phyloP scores from a whole-genome alignment of 2,797 vertebrate species.

The Sebastes oblongus region DNA sequence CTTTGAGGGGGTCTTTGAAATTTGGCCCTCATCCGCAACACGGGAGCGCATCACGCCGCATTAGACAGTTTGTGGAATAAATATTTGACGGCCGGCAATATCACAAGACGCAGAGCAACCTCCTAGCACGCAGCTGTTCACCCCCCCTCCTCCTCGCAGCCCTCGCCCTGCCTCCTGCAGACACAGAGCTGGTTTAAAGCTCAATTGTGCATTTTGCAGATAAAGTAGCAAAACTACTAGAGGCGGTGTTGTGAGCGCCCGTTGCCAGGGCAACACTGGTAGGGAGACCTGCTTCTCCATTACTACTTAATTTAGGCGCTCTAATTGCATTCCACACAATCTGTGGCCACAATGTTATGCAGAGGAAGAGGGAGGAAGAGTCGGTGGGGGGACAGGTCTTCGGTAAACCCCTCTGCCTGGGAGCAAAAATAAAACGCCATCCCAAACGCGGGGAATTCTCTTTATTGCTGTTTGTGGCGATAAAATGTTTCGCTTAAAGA shows the following conservation, averaged over 20 bases:
- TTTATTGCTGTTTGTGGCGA: constrained; percentile 58
- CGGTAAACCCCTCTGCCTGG: constrained; percentile 43
- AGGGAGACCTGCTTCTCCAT: constrained; percentile 98
- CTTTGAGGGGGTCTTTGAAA: constrained; percentile 76
- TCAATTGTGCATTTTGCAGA: constrained; percentile 99
- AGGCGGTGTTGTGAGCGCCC: constrained; percentile 95
- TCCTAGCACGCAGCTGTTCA: constrained; percentile 90
- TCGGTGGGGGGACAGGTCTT: constrained; percentile 19
- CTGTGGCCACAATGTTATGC: constrained; percentile 92
- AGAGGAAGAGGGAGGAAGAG: constrained; percentile 78
- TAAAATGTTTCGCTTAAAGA: constrained; percentile 65
- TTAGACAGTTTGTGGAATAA: constrained; percentile 86
- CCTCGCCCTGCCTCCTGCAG: constrained; percentile 81
- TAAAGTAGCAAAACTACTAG: constrained; percentile 99
- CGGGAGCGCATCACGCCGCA: constrained; percentile 71
- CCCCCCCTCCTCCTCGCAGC: constrained; percentile 32
- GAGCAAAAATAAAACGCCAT: constrained; percentile 53
- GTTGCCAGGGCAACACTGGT: constrained; percentile 98
- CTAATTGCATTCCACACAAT: constrained; percentile 99
- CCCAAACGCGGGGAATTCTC: constrained; percentile 20
- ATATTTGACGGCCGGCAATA: constrained; percentile 91
- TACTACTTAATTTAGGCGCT: constrained; percentile 99
- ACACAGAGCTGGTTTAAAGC: constrained; percentile 94
- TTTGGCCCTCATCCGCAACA: constrained; percentile 59
- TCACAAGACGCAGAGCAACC: constrained; percentile 91